A percentile compares a stretch with the other conserved stretches of the same genome.
Evolutionary conservation across 2,888 invertebrate species (phyloP).

Genomic region (Eupithecia subumbrata): DNA sequence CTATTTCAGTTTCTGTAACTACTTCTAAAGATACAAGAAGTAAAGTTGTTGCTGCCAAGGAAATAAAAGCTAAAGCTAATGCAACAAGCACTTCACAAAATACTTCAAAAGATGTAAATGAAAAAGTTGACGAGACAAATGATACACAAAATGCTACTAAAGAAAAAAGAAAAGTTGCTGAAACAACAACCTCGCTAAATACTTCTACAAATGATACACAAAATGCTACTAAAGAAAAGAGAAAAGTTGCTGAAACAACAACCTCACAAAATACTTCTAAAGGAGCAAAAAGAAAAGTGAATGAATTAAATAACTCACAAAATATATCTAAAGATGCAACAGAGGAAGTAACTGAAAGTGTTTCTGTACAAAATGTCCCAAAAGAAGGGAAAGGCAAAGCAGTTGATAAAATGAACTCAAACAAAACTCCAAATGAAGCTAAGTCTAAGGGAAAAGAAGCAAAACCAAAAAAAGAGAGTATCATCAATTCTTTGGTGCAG

Average conservation of each 20-base stretch:
- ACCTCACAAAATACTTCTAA: slow-evolving; percentile 22
- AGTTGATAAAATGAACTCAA: slow-evolving; percentile 36
- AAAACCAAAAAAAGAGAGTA: slow-evolving; percentile 55
- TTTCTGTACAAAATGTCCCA: slow-evolving; percentile 1
- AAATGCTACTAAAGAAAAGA: slow-evolving; percentile 29
- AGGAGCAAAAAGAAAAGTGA: slow-evolving; percentile 35
- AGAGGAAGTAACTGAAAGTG: slow-evolving; percentile 40
- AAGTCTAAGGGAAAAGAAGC: slow-evolving; percentile 11
- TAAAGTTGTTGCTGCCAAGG: slow-evolving; percentile 25
- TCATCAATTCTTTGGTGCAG: slow-evolving; percentile 81
- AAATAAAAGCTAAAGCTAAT: slow-evolving; percentile 32
- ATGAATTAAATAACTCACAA: slow-evolving; percentile 35
- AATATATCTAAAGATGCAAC: slow-evolving; percentile 33
- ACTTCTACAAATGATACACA: too few species aligned
- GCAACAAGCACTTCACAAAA: slow-evolving; percentile 12
- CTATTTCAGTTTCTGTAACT: neutral
- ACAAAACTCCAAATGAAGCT: slow-evolving; percentile 24
- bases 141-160: slow-evolving; percentile 14
- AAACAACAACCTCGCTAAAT: slow-evolving; percentile 26
- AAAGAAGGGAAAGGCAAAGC: slow-evolving; percentile 37
- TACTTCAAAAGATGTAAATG: slow-evolving; percentile 24
- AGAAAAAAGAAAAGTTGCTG: slow-evolving; percentile 38
- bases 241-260: slow-evolving; percentile 39
- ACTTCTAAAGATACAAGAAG: slow-evolving; percentile 10
- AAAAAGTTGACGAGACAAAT: slow-evolving; percentile 21